A percentile compares a stretch with the other conserved stretches of the same genome.
Conservation (phyloP, 2,797 vertebrate species). For the Acanthurus leucopareius region DNA sequence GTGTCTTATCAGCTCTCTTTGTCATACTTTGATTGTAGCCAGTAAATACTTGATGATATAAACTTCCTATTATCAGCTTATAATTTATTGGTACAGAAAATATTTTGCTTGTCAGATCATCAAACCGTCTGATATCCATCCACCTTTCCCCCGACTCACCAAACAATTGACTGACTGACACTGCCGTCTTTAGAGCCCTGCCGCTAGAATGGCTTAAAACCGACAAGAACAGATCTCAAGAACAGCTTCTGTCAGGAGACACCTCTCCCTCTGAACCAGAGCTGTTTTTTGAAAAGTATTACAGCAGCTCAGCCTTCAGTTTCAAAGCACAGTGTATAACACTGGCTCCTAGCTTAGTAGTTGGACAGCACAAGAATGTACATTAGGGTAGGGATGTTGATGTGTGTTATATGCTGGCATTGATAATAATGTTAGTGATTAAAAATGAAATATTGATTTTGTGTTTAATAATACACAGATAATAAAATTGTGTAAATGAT, state of each 20-base stretch:
- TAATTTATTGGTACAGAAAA: too few species aligned
- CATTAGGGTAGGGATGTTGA: too few species aligned
- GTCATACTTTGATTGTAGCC: too few species aligned
- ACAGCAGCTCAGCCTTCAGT: background rate
- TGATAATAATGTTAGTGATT: too few species aligned
- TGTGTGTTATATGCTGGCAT: too few species aligned
- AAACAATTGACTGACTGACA: background rate
- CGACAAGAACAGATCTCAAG: too few species aligned
- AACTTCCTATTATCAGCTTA: too few species aligned
- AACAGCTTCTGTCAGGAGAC: background rate
- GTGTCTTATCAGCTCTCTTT: too few species aligned
- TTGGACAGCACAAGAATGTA: background rate
- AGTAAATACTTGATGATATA: too few species aligned
- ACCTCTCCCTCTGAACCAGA: background rate
- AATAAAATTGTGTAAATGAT: too few species aligned
- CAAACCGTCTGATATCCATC: background rate
- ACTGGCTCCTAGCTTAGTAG: background rate
- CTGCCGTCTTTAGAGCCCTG: background rate
- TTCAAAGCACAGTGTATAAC: background rate
- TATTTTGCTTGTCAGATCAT: constrained; percentile 12
- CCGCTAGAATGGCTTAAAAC: background rate
- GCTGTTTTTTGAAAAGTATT: background rate
- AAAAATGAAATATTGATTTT: too few species aligned
- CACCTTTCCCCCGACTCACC: background rate
- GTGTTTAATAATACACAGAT: too few species aligned